Evolutionary conservation across 2,113 vertebrate species (phyloP).

Genomic region (Brachypodius melanocephalos): DNA sequence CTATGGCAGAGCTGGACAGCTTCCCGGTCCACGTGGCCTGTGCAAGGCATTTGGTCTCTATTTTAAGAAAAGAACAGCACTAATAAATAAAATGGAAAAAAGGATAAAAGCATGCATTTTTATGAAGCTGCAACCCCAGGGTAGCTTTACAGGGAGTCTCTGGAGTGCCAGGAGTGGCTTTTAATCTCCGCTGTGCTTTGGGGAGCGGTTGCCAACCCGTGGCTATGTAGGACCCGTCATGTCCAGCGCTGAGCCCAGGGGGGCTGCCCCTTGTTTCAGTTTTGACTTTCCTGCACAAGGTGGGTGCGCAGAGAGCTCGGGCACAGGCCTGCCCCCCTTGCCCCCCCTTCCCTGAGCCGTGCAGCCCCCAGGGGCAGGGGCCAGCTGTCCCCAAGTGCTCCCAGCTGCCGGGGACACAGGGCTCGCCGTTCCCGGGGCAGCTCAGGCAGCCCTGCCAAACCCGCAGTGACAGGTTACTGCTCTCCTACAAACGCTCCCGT

Average conservation of each 20-base stretch:
- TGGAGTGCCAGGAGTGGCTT: not conserved
- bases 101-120: not conserved
- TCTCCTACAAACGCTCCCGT: not conserved
- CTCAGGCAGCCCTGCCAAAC: not conserved
- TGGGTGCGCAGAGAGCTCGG: not conserved
- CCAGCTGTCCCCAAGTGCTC: not conserved
- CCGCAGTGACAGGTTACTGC: not conserved
- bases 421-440: not conserved
- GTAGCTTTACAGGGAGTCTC: not conserved
- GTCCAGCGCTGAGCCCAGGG: not conserved
- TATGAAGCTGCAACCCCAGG: not conserved
- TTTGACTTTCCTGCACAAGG: not conserved
- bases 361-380: not conserved
- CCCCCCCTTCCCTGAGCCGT: fast-evolving
- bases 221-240: not conserved
- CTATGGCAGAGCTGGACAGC: not conserved
- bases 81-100: not conserved
- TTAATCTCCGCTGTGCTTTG: fast-evolving
- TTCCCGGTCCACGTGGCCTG: fast-evolving
- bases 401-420: not conserved
- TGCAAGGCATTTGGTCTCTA: not conserved
- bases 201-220: fast-evolving
- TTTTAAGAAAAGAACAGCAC: not conserved
- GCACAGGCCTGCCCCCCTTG: fast-evolving
- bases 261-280: not conserved